Percentiles rank a stretch among this genome's conserved stretches.
These are phyloP conservation scores for Xyrauchen texanus DNA, from an alignment of 2,113 vertebrate species.

Conservation along the genomic window DNA sequence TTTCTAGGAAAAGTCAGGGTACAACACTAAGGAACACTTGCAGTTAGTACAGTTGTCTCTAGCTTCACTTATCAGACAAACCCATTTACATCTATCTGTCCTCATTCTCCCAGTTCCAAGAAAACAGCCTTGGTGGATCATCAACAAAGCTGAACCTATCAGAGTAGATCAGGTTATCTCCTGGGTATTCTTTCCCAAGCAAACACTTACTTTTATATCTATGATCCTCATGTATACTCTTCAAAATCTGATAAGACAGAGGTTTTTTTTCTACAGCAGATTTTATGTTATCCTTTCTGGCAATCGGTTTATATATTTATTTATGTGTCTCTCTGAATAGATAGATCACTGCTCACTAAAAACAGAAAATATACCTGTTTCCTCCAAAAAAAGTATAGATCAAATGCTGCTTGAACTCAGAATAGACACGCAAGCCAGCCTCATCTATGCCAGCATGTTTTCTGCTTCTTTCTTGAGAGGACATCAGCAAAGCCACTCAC, in stretches of 20 bases:
- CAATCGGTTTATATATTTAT: slow-evolving; percentile 57
- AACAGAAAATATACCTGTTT: slow-evolving; percentile 64
- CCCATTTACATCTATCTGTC: neutral
- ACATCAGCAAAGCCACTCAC: neutral
- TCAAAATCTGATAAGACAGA: neutral
- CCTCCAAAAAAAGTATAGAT: slow-evolving; percentile 59
- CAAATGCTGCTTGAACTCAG: slow-evolving; percentile 64
- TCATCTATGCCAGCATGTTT: slow-evolving; percentile 59
- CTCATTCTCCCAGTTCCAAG: neutral
- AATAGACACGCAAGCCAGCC: slow-evolving; percentile 63
- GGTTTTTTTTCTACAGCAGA: neutral
- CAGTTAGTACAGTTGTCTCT: neutral
- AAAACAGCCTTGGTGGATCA: slow-evolving; percentile 5
- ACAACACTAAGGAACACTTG: neutral
- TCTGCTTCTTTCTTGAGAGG: slow-evolving; percentile 35
- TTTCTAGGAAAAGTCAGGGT: neutral
- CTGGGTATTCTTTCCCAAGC: neutral
- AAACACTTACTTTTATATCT: slow-evolving; percentile 21
- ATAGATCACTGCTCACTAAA: slow-evolving; percentile 47
- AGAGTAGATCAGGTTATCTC: slow-evolving; percentile 3
- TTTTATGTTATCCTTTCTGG: slow-evolving; percentile 1
- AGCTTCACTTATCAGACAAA: slow-evolving; percentile 16
- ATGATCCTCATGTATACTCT: neutral
- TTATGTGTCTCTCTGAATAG: slow-evolving; percentile 48
- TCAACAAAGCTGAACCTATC: slow-evolving; percentile 8